A percentile compares a stretch with the other conserved stretches of the same genome.
These are phyloP conservation scores for Lordiphosa clarofinis DNA, from an alignment of 1,140 invertebrate species.

Conservation along the genomic window DNA sequence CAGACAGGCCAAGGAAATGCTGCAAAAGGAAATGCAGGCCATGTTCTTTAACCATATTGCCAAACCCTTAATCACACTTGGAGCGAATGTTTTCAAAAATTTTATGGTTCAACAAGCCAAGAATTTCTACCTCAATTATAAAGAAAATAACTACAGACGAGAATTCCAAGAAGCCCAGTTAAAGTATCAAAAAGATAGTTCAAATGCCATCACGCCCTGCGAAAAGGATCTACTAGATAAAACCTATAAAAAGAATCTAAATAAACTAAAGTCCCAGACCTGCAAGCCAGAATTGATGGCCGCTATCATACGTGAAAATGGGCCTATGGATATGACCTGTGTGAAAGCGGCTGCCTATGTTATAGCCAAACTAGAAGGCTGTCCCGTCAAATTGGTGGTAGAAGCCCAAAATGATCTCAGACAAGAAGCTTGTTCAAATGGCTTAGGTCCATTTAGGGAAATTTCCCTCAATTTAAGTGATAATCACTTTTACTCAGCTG, in stretches of 20 bases:
- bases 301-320: not conserved
- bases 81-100: not conserved
- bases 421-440: not conserved
- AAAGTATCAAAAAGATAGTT: not conserved
- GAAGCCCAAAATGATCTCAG: not conserved
- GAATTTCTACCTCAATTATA: not conserved
- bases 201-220: no score
- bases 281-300: not conserved
- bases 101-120: not conserved
- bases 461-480: not conserved
- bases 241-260: not conserved
- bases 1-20: not conserved
- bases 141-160: not conserved
- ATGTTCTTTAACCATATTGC: not conserved
- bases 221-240: not conserved
- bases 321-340: constrained; percentile 2
- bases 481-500: not conserved
- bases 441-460: not conserved
- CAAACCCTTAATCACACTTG: not conserved
- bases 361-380: not conserved
- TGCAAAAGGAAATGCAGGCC: constrained; percentile 1
- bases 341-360: constrained; percentile 1
- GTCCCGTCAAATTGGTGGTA: not conserved
- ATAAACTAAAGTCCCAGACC: not conserved
- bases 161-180: not conserved